A percentile compares a stretch with the other conserved stretches of the same genome.
These are phyloP conservation scores for Oryzias sinensis DNA, from an alignment of 2,797 vertebrate genomes.

Conservation along the genomic window DNA sequence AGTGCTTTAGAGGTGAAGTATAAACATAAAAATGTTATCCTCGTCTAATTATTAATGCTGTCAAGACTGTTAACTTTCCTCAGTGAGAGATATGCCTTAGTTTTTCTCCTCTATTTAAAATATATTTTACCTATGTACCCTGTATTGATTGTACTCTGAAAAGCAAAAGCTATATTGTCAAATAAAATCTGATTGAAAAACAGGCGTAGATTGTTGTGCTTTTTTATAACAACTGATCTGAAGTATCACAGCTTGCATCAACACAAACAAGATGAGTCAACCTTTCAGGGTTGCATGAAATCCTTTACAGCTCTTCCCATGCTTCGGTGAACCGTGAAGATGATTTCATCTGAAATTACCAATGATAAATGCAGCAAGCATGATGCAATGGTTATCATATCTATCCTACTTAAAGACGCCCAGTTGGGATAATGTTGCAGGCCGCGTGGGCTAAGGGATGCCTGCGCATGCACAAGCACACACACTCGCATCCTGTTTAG, in stretches of 20 bases:
- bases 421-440: slow-evolving; percentile 52
- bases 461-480: slow-evolving; percentile 20
- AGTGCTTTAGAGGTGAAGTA: slow-evolving; percentile 61
- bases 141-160: slow-evolving; percentile 79
- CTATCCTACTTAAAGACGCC: slow-evolving; percentile 63
- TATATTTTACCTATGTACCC: slow-evolving; percentile 76
- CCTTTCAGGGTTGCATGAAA: slow-evolving; percentile 27
- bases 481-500: slow-evolving; percentile 34
- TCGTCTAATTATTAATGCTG: slow-evolving; percentile 46
- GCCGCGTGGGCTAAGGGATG: slow-evolving; percentile 47
- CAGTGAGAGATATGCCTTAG: slow-evolving; percentile 52
- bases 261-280: slow-evolving; percentile 25
- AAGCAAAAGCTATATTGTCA: slow-evolving; percentile 85
- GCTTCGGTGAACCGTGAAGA: slow-evolving; percentile 46
- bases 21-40: slow-evolving; percentile 45
- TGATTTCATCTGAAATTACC: slow-evolving; percentile 67
- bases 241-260: slow-evolving; percentile 2
- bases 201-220: slow-evolving; percentile 35
- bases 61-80: slow-evolving; percentile 52
- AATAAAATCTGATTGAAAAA: slow-evolving; percentile 81
- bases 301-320: slow-evolving; percentile 33
- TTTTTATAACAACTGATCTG: slow-evolving; percentile 6
- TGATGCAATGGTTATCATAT: slow-evolving; percentile 52
- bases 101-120: slow-evolving; percentile 79
- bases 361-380: slow-evolving; percentile 61